These are phyloP conservation scores for Diadophis punctatus DNA, from an alignment of 2,113 vertebrate species.

Conservation along the genomic window DNA sequence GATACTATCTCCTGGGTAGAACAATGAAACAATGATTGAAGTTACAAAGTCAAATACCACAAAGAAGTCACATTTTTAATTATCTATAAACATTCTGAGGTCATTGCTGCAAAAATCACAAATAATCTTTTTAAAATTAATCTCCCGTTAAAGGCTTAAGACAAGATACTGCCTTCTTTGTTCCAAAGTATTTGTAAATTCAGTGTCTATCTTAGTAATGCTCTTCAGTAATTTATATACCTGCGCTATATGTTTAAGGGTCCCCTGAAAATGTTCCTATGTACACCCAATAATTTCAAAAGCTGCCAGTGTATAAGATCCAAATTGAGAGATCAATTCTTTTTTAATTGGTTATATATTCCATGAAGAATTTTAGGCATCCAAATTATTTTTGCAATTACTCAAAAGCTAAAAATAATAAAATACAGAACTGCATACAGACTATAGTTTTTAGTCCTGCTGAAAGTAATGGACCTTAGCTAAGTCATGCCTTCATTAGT, in stretches of 20 bases:
- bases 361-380: not conserved
- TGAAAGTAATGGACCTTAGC: not conserved
- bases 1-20: not conserved
- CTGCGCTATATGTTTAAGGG: not conserved
- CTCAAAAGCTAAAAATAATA: not conserved
- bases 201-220: not conserved
- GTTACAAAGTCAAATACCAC: not conserved
- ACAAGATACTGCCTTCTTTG: not conserved
- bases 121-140: not conserved
- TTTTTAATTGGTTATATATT: not conserved
- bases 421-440: not conserved
- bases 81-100: not conserved
- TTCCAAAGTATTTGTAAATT: not conserved
- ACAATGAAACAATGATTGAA: not conserved
- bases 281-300: not conserved
- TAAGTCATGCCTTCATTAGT: not conserved
- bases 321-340: not conserved
- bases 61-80: not conserved
- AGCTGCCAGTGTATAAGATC: not conserved
- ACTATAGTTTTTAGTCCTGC: not conserved
- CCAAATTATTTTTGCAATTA: not conserved
- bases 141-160: not conserved
- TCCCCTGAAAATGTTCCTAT: not conserved
- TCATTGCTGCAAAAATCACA: not conserved
- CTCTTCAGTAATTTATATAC: not conserved